Evolutionary conservation across 2,888 invertebrate species (phyloP).

Genomic region (Drepanosiphum platanoidis): DNA sequence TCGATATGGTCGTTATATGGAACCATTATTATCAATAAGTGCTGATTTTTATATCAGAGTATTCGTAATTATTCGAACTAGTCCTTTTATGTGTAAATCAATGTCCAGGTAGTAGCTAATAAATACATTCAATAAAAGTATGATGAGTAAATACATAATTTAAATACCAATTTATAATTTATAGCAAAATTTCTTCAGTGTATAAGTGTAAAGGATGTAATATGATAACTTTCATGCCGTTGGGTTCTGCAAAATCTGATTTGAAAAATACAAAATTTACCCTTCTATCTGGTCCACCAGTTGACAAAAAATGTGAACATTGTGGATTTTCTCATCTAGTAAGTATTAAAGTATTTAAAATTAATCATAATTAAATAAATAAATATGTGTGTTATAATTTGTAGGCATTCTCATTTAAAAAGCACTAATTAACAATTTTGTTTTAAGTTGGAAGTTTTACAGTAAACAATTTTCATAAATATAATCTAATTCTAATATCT

Average conservation of each 20-base stretch:
- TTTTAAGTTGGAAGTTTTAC: no score
- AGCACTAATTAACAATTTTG: no score
- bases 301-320: conserved; percentile 76
- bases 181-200: conserved; percentile 85
- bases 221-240: conserved; percentile 78
- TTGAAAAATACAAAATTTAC: conserved; percentile 74
- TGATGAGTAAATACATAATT: background rate
- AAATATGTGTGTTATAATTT: no score
- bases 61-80: conserved; percentile 85
- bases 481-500: no score
- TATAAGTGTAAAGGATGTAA: conserved; percentile 94
- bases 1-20: conserved; percentile 90
- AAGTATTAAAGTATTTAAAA: no score
- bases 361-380: conserved; percentile 7
- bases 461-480: no score
- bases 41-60: conserved; percentile 97
- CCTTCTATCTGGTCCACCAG: conserved; percentile 77
- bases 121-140: no score
- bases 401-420: no score
- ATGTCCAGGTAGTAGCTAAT: conserved; percentile 76
- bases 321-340: conserved; percentile 82
- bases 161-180: conserved; percentile 63
- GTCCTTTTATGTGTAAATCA: conserved; percentile 86
- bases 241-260: conserved; percentile 73
- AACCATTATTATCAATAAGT: conserved; percentile 88